Evolutionary conservation across 1,140 invertebrate species (phyloP), one percentile per base, ranked within the genome.

Genomic region (Tenebrio molitor): DNA sequence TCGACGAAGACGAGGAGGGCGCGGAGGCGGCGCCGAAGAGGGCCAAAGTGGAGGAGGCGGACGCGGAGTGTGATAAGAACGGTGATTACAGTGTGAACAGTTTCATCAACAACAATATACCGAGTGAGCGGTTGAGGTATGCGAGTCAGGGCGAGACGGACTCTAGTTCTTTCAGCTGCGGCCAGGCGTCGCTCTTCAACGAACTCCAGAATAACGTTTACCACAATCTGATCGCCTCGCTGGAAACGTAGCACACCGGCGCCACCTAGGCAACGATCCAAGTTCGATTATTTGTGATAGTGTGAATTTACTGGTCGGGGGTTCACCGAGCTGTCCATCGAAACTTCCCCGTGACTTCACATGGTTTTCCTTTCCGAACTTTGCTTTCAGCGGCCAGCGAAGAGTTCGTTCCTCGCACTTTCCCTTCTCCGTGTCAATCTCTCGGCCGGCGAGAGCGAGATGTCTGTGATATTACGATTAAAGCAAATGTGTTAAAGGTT

Each of bases 171-270:
- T 86, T 83, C 64, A 86, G 86, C 39, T 88, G 87, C 77, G 88
- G 87, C 21, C 87, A 88, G 67, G 84, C 86, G 36, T 87, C 87
- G 19, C 86, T 89, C 77, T 86, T 89, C 75, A 85, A 84, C 64
- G 88, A 89, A 75, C 81, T 88, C 62, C 87, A 88, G 79, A 88
- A 83, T 41, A 87, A 86, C 64, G 87, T 88, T 69, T 89, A 87
- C 77, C 87, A 88, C 75, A 87, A 84, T 82, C 79, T 89, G 58
- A 88, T 89, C 44, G 83, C 88, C 12, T 88, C 87, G 6, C 79
- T 89, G 41, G 87, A 88, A 80, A 87, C 87, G 78, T 88, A 87
- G 83, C 83, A 71, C 29, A 58, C 36, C 12, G 15, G 50, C 50
- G 44, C 36, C 44, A 44, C 44, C 44, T 66, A 66, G 64, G 64